A percentile compares a stretch with the other conserved stretches of the same genome.
These are phyloP conservation scores for Hypotaenidia philippensis DNA, from an alignment of 2,797 vertebrate genomes.

Conservation along the genomic window DNA sequence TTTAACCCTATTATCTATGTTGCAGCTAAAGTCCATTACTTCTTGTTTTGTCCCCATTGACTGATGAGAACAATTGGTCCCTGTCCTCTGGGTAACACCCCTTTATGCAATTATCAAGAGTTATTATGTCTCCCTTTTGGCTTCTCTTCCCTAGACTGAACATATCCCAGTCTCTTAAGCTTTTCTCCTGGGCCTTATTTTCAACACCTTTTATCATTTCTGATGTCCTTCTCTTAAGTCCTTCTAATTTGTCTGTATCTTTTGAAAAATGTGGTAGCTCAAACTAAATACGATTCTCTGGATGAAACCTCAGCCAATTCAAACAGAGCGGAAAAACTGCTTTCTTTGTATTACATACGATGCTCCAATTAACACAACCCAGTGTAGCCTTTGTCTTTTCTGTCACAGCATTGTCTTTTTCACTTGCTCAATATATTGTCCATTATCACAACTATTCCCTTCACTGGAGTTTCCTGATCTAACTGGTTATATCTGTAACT, in stretches of 20 bases:
- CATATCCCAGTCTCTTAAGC: conserved; percentile 49
- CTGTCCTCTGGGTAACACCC: conserved; percentile 32
- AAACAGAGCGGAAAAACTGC: conserved; percentile 39
- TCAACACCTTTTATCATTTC: conserved; percentile 61
- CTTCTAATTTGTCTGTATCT: conserved; percentile 45
- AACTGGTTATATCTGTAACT: conserved; percentile 2
- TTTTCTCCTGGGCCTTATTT: conserved; percentile 67
- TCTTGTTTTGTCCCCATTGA: conserved; percentile 66
- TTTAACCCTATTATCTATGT: conserved; percentile 31
- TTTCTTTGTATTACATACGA: neutral
- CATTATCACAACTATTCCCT: neutral
- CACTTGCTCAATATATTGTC: neutral
- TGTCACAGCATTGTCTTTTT: conserved; percentile 7
- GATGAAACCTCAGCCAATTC: neutral
- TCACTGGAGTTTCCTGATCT: neutral
- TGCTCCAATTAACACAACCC: conserved; percentile 17
- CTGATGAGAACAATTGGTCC: conserved; percentile 65
- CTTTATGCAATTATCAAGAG: conserved; percentile 48
- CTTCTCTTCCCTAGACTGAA: conserved; percentile 59
- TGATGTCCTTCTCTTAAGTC: conserved; percentile 45
- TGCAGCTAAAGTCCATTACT: conserved; percentile 18
- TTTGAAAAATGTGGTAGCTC: conserved; percentile 41
- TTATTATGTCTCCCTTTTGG: conserved; percentile 54
- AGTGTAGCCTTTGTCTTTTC: neutral
- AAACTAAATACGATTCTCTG: neutral